Percentiles rank a stretch among this genome's conserved stretches.
These are phyloP conservation scores for Machaerirhynchus nigripectus DNA, from an alignment of 2,113 vertebrate genomes.

Conservation along the genomic window DNA sequence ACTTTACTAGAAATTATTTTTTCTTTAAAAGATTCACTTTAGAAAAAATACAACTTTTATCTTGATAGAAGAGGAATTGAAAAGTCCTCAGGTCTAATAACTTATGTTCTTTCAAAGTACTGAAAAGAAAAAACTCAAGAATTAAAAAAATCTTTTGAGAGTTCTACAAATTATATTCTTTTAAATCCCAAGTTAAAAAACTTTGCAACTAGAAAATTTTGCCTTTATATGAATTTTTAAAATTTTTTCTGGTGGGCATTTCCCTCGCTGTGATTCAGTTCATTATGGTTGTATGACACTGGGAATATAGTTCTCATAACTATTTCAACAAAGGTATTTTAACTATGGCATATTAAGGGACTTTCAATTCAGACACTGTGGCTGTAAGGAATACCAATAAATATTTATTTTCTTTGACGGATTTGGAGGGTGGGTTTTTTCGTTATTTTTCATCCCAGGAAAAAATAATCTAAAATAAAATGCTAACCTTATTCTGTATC, in stretches of 20 bases:
- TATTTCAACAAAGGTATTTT: background rate
- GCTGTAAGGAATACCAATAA: background rate
- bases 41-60: background rate
- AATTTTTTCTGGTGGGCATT: accelerated
- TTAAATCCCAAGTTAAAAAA: background rate
- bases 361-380: background rate
- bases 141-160: background rate
- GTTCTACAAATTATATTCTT: background rate
- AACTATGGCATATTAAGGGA: background rate
- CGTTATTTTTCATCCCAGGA: background rate
- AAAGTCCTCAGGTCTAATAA: background rate
- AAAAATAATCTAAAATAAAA: background rate
- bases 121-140: background rate
- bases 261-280: background rate
- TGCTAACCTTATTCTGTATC: background rate
- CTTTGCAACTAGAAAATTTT: background rate
- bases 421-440: background rate
- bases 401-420: background rate
- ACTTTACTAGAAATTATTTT: accelerated
- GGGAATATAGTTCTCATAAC: background rate
- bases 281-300: background rate
- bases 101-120: background rate
- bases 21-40: background rate
- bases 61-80: background rate
- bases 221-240: too few species aligned